Evolutionary conservation across 2,888 invertebrate species (phyloP), one percentile per base, ranked within the genome.

Genomic region (Agrotis segetum): DNA sequence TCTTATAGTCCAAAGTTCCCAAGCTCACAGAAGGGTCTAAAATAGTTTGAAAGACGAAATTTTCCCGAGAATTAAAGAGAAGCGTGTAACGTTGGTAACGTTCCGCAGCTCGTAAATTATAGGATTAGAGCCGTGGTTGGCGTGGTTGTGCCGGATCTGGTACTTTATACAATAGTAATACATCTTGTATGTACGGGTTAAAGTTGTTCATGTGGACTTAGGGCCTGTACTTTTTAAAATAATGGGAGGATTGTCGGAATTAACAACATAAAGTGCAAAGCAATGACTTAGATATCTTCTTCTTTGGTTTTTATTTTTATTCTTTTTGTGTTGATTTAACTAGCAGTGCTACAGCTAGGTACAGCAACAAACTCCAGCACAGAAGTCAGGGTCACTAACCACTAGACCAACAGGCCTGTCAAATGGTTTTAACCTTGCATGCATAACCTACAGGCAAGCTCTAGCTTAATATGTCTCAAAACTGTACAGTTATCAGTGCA

Each of bases 51-150:
- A 74, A 59, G 46, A 66, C 50, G 55, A 66, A 74, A 66, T 52
- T 78, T 79, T 34, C 49, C 50, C 19, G 16, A 55, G 80, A 80
- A 80, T 74, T 69, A 74, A 74, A 78, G 69, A 80, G 70, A 62
- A 60, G 40, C 79, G 16, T 77, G 74, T 56, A 58, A 52, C 52
- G 55, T 62, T 69, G 79, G 74, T 56, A 58, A 52, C 52, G 55
- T 62, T 69, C 40, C 62, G 59, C 24, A 19, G 78, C 50, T 78
- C 77, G 80, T 78, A 78, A 78, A 78, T 75, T 66, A 65, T 66
- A 47, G 75, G 75, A 70, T 78, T 79, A 77, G 64, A 65, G 34
- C 53, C 44, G 61, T 53, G 61, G 64, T 74, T 65, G 34, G 46
- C 44, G 61, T 53, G 61, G 64, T 74, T 62, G 61, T 61, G 56